phyloP scores from a whole-genome alignment of 2,113 vertebrate genomes.

The Heptranchias perlo region DNA sequence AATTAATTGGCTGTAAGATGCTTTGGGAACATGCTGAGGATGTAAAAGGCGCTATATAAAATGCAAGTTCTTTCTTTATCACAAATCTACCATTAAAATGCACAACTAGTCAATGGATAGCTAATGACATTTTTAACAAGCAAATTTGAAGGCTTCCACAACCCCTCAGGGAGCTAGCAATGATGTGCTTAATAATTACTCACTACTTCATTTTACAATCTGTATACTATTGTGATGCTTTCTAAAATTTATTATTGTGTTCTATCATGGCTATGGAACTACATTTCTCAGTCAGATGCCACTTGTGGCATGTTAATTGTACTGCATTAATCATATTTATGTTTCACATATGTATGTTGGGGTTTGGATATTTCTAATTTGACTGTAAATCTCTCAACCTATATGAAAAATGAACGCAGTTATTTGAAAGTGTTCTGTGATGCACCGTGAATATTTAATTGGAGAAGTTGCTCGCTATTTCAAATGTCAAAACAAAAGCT shows the following conservation, averaged over 20 bases:
- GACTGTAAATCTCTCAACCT: background rate
- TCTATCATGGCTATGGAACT: background rate
- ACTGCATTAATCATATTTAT: conserved; percentile 29
- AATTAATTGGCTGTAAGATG: background rate
- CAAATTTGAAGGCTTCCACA: background rate
- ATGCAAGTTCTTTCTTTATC: background rate
- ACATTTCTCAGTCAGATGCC: background rate
- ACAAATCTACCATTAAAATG: background rate
- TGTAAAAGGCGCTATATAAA: background rate
- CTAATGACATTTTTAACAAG: background rate
- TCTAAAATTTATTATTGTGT: conserved; percentile 16
- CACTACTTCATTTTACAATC: conserved; percentile 12
- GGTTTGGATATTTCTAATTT: conserved; percentile 35
- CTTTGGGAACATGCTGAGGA: background rate
- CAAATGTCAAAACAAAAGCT: background rate
- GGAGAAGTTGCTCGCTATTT: background rate
- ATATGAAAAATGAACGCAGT: conserved; percentile 26
- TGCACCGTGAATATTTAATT: conserved; percentile 21
- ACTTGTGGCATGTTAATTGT: conserved; percentile 21
- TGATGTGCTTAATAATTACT: conserved; percentile 25
- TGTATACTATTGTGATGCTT: conserved; percentile 10
- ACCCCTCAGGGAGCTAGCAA: background rate
- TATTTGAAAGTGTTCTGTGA: background rate
- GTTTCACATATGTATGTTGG: conserved; percentile 24
- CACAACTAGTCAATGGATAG: background rate